phyloP scores from a whole-genome alignment of 2,113 vertebrate species.

The Osmerus eperlanus region DNA sequence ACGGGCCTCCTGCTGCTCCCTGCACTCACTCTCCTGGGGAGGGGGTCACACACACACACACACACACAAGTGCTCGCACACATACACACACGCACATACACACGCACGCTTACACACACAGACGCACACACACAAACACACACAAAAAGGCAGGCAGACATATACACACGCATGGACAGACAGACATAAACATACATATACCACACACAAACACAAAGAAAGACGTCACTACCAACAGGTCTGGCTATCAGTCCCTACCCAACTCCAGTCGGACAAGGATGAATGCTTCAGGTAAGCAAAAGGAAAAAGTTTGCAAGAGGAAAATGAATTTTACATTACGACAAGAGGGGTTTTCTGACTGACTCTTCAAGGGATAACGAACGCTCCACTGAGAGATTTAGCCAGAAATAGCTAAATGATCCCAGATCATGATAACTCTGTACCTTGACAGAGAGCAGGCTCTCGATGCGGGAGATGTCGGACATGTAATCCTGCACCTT shows the following conservation, averaged over 20 bases:
- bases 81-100: background rate
- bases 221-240: background rate
- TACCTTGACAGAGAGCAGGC: slow-evolving; percentile 72
- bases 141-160: background rate
- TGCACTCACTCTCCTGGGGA: slow-evolving; percentile 73
- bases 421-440: background rate
- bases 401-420: background rate
- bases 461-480: slow-evolving; percentile 35
- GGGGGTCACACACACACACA: background rate
- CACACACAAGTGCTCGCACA: background rate
- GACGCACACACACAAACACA: background rate
- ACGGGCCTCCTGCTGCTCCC: slow-evolving; percentile 71
- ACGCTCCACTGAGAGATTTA: background rate
- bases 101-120: background rate
- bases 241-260: slow-evolving; percentile 1
- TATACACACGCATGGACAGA: background rate
- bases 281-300: background rate
- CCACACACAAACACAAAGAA: slow-evolving; percentile 5
- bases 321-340: background rate
- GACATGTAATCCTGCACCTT: slow-evolving; percentile 39
- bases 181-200: slow-evolving; percentile 1
- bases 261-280: background rate
- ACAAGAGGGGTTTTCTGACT: background rate
- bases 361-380: background rate
- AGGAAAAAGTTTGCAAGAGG: background rate